These are phyloP conservation scores for Xestobium rufovillosum DNA, from an alignment of 2,888 invertebrate species.

Conservation along the genomic window DNA sequence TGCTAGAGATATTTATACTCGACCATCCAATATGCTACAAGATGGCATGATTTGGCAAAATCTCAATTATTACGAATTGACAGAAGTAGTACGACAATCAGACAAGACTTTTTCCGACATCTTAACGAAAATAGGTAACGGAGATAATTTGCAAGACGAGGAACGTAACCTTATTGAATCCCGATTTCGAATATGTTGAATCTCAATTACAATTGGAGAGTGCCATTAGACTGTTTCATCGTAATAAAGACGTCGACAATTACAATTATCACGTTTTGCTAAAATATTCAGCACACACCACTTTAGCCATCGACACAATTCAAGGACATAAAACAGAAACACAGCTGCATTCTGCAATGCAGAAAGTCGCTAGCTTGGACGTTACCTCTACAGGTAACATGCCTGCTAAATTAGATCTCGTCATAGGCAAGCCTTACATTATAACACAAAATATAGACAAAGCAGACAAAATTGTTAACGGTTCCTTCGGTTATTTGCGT, in stretches of 20 bases:
- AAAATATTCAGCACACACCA: not conserved
- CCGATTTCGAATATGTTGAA: no score
- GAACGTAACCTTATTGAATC: no score
- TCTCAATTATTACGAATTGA: constrained; percentile 31
- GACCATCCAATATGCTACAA: constrained; percentile 10
- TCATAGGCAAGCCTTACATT: not conserved
- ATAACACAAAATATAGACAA: constrained; percentile 2
- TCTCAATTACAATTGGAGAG: no score
- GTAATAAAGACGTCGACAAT: constrained; percentile 3
- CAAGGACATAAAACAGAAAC: not conserved
- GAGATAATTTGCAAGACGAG: no score
- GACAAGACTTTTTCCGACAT: constrained; percentile 29
- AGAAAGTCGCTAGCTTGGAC: not conserved
- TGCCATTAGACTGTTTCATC: constrained; percentile 1
- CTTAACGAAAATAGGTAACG: constrained; percentile 16
- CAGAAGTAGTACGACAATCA: constrained; percentile 33
- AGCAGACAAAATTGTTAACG: not conserved
- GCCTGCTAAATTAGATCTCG: not conserved
- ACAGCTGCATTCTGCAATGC: constrained; percentile 1
- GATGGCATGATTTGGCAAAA: constrained; percentile 27
- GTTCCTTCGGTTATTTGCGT: not conserved
- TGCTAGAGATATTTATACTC: constrained; percentile 18
- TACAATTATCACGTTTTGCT: constrained; percentile 2
- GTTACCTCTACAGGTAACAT: not conserved
- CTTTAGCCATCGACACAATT: not conserved